Conservation (phyloP, 2,113 vertebrate genomes). For the Rhombomys opimus region DNA sequence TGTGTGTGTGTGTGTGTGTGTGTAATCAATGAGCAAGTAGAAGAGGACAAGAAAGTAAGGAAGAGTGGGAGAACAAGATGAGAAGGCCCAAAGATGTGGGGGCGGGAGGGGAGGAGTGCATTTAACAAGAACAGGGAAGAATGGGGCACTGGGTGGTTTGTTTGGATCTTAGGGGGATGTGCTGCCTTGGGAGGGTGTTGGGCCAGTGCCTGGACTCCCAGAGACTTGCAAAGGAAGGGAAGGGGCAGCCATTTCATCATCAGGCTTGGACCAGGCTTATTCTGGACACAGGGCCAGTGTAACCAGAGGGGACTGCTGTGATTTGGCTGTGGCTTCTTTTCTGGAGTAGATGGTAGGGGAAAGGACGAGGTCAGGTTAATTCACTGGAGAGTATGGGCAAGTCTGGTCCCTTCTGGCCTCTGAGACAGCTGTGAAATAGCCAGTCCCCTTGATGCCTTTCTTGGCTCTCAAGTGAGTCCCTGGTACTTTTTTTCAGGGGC, state of each 20-base stretch:
- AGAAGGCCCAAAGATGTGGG: background rate
- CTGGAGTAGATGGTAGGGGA: background rate
- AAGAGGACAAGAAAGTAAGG: background rate
- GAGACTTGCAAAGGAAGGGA: background rate
- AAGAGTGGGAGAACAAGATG: background rate
- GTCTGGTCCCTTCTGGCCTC: background rate
- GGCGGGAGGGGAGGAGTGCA: too few species aligned
- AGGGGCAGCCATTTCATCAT: constrained; percentile 15
- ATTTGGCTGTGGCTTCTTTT: background rate
- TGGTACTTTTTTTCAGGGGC: background rate
- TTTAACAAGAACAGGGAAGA: background rate
- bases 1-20: background rate
- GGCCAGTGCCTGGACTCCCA: too few species aligned
- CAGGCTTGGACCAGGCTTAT: background rate
- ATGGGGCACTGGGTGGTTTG: background rate
- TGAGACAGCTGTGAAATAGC: background rate
- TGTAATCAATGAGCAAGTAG: background rate
- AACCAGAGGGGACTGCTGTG: background rate
- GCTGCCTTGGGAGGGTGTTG: background rate
- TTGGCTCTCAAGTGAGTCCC: background rate
- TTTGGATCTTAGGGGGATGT: too few species aligned
- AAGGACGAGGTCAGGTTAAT: background rate
- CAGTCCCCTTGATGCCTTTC: background rate
- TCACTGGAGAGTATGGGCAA: background rate
- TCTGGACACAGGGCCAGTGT: background rate